Base-by-base conservation (phyloP, 1,140 invertebrate genomes). In the Neoseiulus cucumeris region DNA sequence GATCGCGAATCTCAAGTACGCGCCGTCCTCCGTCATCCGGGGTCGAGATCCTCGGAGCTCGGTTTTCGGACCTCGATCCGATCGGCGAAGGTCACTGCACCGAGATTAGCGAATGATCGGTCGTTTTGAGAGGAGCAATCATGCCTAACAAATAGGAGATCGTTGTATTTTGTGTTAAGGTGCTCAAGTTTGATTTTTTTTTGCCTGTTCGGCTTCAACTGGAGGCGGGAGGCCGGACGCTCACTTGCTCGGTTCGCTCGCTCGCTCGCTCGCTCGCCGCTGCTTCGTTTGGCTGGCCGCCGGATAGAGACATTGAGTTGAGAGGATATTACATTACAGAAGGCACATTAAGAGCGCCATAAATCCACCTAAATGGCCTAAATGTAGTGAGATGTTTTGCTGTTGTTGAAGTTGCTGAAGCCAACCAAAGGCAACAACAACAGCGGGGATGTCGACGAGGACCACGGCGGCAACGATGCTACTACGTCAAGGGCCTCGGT, bases 311-410 rank as follows among this genome's bases (percentile, higher is more conserved):
- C 51, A 59, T 59, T 59, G 14, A 59, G 51, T 17, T 59, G 51
- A 59, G 25, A 59, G 25, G 25, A 59, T 59, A 59, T 59, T 59
- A 59, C 22, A 59, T 59, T 59, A 59, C 51, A 59, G 51, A 59
- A 59, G 51, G 45, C 33, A 59, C 51, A 59, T 59, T 59, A 59
- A 59, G 51, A 25, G 51, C 25, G 51, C 51, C 51, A 59, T 59
- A 59, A 59, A 59, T 59, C 33, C 51, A 59, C 51, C 51, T 59
- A 59, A 59, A 59, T 59, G 51, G 51, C 51, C 51, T 25, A 17
- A 33, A 59, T 25, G 51, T 25, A 59, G 51, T 59, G 51, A 59
- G 51, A 59, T 59, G 51, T 59, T 59, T 59, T 59, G 51, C 33
- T 39, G 22, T 59, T 25, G 22, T 25, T 25, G 22, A 29, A 25